Evolutionary conservation across 1,140 invertebrate species (phyloP).

Genomic region (Zaprionus taronus): DNA sequence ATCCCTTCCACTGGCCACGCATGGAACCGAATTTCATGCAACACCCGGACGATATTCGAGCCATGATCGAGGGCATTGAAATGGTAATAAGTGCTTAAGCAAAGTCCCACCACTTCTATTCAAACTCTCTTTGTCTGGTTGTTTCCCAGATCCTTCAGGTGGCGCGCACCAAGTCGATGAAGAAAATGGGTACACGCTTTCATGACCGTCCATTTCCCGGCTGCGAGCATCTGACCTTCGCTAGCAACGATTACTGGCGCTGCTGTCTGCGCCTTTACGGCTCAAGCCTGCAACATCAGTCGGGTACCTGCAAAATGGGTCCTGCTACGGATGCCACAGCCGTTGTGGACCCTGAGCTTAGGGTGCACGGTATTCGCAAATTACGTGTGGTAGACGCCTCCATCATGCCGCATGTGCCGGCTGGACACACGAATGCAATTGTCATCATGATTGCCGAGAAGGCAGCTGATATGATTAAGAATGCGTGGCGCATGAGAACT

Average conservation of each 20-base stretch:
- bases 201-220: conserved; percentile 88
- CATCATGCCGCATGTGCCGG: conserved; percentile 88
- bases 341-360: conserved; percentile 90
- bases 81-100: conserved; percentile 85
- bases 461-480: conserved; percentile 87
- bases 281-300: conserved; percentile 91
- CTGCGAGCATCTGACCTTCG: conserved; percentile 87
- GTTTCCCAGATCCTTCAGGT: conserved; percentile 86
- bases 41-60: conserved; percentile 87
- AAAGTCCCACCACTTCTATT: conserved; percentile 2
- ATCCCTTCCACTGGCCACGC: conserved; percentile 90
- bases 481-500: conserved; percentile 85
- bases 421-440: conserved; percentile 87
- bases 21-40: conserved; percentile 92
- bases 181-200: conserved; percentile 87
- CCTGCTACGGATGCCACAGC: conserved; percentile 87
- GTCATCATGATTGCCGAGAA: conserved; percentile 88
- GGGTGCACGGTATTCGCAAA: conserved; percentile 88
- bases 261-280: conserved; percentile 89
- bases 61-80: conserved; percentile 90
- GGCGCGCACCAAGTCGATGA: conserved; percentile 87
- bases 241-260: conserved; percentile 90
- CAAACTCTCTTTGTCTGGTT: conserved; percentile 15
- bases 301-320: conserved; percentile 92
- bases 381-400: conserved; percentile 91